Evolutionary conservation across 2,888 invertebrate genomes (phyloP).

Genomic region (Sarcophaga subvicina): DNA sequence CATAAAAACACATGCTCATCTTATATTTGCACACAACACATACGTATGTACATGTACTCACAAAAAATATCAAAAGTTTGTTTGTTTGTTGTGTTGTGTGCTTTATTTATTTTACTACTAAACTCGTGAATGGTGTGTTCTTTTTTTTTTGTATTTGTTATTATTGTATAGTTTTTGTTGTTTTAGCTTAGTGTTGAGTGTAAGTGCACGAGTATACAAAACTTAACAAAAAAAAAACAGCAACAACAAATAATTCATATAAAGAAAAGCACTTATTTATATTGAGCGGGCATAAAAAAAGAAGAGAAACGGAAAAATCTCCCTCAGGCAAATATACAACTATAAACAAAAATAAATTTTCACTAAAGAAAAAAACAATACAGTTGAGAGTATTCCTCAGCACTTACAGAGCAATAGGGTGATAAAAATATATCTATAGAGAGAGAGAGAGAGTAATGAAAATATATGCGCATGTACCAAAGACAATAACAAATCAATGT

Average conservation of each 20-base stretch:
- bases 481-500: background rate
- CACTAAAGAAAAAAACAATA: background rate
- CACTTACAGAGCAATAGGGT: background rate
- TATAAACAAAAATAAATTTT: background rate
- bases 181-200: conserved; percentile 19
- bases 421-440: background rate
- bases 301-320: conserved; percentile 10
- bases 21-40: background rate
- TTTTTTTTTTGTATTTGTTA: conserved; percentile 28
- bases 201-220: conserved; percentile 42
- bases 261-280: background rate
- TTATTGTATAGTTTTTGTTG: conserved; percentile 21
- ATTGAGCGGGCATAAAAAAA: conserved; percentile 23
- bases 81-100: conserved; percentile 48
- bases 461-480: background rate
- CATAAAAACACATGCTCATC: conserved; percentile 30
- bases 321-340: background rate
- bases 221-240: conserved; percentile 11
- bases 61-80: conserved; percentile 40
- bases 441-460: background rate
- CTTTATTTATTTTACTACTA: conserved; percentile 33
- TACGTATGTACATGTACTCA: background rate
- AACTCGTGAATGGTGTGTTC: conserved; percentile 52
- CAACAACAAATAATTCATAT: conserved; percentile 13
- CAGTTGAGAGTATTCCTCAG: background rate